Base-by-base conservation (phyloP, 2,888 invertebrate species). In the Limnephilus rhombicus region DNA sequence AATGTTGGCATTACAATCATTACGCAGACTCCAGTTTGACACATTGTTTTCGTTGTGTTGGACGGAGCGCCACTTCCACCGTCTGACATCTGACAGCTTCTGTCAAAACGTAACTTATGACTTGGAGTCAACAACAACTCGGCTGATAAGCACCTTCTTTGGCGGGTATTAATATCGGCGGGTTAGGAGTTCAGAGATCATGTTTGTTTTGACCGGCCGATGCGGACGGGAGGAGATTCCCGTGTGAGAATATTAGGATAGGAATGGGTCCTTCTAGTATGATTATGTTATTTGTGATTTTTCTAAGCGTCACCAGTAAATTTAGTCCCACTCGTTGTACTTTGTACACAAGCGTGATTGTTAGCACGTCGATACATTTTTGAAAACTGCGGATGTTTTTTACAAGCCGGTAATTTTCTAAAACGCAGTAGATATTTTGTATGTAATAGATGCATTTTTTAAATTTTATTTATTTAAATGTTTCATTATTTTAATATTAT, bases 21-120 rank as follows among this genome's bases (percentile, higher is more conserved):
- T 90, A 81, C 34, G 15, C 85, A 81, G 85, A 86, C 92, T 92
- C 31, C 90, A 81, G 45, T 90, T 92, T 92, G 92, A 92, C 92
- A 92, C 90, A 87, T 90, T 90, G 85, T 92, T 85, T 92, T 83
- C 87, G 24, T 29, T 49, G 85, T 49, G 31, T 80, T 80, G 86
- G 31, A 90, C 34, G 45, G 86, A 80, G 34, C 88, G 88, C 80
- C 80, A 37, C 86, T 86, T 37, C 41, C 18, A 12, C 34, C 88
- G 88, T 80, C 88, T 80, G 88, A 89, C 80, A 89, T 13, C 80
- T 89, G 88, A 80, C 88, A 89, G 80, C 88, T 80, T 29, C 88
- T 89, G 88, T 89, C 88, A 89, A 89, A 80, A 89, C 80, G 80
- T 89, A n/a, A 68, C 68, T 68, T 68, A 24, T 68, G 68, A 68